Evolutionary conservation across 2,888 invertebrate genomes (phyloP), one percentile per base, ranked within the genome.

Genomic region (Idaea aversata): DNA sequence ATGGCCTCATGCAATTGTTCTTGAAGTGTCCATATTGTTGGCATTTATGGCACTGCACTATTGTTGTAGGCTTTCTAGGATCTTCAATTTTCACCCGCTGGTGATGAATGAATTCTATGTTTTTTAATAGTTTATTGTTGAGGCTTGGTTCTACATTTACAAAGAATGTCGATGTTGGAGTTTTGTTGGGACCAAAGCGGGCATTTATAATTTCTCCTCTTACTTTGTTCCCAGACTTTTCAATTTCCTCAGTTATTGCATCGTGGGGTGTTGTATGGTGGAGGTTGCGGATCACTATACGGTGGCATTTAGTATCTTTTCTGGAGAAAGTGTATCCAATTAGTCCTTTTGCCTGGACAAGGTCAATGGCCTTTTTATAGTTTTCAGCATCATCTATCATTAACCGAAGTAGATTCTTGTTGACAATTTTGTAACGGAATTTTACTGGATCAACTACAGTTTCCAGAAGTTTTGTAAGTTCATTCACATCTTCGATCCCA

Each of bases 121-220:
- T 59, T 67, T 71, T 74, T 0, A 58, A 69, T 0, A 34, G 60
- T 34, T 69, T 70, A 34, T 75, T 78, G 34, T 72, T 69, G 0
- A 59, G 59, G 5, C 63, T 59, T 16, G 67, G 65, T 47, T 61
- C 61, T 0, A 76, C 15, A 59, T 72, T 74, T 0, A 74, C 74
- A 62, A 78, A 76, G 38, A 77, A 77, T 6, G 78, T 77, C 0
- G 73, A 70, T 2, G 69, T 70, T 5, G 71, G 67, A 76, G n/a
- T n/a, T n/a, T n/a, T n/a, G 0, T 75, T 68, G 13, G 72, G 70
- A 15, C 74, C 73, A 63, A 64, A 65, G 64, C 60, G 69, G 16
- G 16, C 36, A 59, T 7, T 58, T 63, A 58, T 59, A 35, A 15
- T 59, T 16, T 15, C 15, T 15, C 35, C 35, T 59, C 16, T 59